Evolutionary conservation across 2,888 invertebrate genomes (phyloP).

Genomic region (Leptinotarsa peninsularis): DNA sequence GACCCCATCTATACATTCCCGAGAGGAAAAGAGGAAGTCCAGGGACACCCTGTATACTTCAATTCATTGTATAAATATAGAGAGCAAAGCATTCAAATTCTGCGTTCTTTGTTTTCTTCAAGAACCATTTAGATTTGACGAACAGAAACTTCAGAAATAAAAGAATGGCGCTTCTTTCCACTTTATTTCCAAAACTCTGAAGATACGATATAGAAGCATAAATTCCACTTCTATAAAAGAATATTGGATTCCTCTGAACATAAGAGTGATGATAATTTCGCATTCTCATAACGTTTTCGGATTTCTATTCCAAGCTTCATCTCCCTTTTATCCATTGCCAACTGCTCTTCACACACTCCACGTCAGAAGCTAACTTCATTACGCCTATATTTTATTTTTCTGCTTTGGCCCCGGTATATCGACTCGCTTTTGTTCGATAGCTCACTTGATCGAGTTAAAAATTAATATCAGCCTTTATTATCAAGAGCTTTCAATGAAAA

Average conservation of each 20-base stretch:
- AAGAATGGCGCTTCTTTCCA: background rate
- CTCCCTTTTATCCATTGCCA: slow-evolving; percentile 11
- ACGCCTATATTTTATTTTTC: slow-evolving; percentile 18
- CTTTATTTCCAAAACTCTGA: background rate
- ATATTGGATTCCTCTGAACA: background rate
- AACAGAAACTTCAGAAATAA: too few species aligned
- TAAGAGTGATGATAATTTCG: background rate
- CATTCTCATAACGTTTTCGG: slow-evolving; percentile 1
- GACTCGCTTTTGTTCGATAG: slow-evolving; percentile 24
- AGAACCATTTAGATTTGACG: too few species aligned
- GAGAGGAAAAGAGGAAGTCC: too few species aligned
- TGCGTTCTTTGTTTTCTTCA: too few species aligned
- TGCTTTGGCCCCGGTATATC: slow-evolving; percentile 16
- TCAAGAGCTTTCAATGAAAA: slow-evolving; percentile 23
- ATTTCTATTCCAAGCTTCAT: background rate
- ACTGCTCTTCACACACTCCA: background rate
- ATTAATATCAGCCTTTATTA: slow-evolving; percentile 25
- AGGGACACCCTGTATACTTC: too few species aligned
- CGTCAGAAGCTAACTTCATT: slow-evolving; percentile 21
- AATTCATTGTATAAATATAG: too few species aligned
- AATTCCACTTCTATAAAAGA: background rate
- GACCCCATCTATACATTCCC: too few species aligned
- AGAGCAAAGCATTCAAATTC: too few species aligned
- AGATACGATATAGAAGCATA: background rate
- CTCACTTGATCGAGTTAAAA: slow-evolving; percentile 24